phyloP scores from a whole-genome alignment of 2,113 vertebrate genomes.

The Corvus moneduloides region DNA sequence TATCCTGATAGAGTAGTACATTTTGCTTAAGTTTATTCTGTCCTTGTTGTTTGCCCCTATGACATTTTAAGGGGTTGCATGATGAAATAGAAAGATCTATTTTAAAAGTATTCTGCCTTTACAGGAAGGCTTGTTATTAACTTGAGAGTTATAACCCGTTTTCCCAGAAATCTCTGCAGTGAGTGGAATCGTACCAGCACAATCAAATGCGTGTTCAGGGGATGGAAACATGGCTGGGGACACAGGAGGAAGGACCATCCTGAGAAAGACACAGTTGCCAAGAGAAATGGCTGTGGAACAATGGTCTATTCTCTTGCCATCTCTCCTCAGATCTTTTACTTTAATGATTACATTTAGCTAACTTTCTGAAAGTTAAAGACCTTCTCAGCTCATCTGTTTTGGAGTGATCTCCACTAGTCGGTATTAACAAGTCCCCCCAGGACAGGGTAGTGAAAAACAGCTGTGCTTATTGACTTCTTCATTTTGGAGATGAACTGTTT shows the following conservation, averaged over 20 bases:
- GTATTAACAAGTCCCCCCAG: neutral
- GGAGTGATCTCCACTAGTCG: neutral
- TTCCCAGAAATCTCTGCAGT: neutral
- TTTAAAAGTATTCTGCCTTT: neutral
- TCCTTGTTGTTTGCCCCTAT: neutral
- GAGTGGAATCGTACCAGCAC: neutral
- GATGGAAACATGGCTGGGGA: neutral
- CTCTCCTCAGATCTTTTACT: neutral
- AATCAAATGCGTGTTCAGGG: accelerated
- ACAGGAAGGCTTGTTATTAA: neutral
- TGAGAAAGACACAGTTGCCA: neutral
- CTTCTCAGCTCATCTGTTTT: neutral
- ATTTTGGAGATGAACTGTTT: neutral
- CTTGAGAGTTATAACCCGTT: neutral
- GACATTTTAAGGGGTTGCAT: neutral
- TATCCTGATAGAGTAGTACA: neutral
- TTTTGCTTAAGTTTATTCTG: neutral
- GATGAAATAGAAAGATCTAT: neutral
- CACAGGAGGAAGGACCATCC: neutral
- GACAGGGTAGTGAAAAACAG: neutral
- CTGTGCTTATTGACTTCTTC: conserved; percentile 12
- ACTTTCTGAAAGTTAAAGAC: neutral
- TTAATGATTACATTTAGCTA: neutral
- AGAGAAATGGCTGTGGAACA: neutral
- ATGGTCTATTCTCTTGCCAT: neutral